phyloP scores from a whole-genome alignment of 2,888 invertebrate genomes.

The Muschampia plurimacula region DNA sequence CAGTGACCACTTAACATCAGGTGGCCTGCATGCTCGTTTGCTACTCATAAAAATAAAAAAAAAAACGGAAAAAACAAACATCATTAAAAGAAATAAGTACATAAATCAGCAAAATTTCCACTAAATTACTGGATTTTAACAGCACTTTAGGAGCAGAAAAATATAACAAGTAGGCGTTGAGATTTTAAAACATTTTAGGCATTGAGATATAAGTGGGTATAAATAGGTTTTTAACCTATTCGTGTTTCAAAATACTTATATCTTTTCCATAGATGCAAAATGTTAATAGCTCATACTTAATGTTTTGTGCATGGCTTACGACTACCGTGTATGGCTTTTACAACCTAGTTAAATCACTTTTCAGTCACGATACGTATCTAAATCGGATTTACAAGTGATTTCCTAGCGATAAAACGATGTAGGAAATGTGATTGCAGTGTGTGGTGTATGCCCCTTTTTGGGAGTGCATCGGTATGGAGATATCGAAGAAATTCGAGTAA shows the following conservation, averaged over 20 bases:
- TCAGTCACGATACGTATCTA: slow-evolving; percentile 4
- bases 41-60: no score
- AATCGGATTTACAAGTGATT: not conserved
- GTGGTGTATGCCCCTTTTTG: not conserved
- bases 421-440: not conserved
- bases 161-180: no score
- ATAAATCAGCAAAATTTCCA: no score
- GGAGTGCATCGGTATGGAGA: not conserved
- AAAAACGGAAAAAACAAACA: no score
- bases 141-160: no score
- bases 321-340: not conserved
- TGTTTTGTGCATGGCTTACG: not conserved
- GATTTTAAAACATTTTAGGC: no score
- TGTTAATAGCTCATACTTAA: not conserved
- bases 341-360: not conserved
- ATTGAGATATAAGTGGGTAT: no score
- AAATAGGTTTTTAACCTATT: not conserved
- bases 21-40: no score
- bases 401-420: not conserved
- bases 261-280: not conserved
- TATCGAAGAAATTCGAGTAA: no score
- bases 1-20: no score
- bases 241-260: not conserved
- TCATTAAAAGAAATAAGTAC: no score
- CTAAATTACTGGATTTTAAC: no score